These are phyloP conservation scores for Troides aeacus DNA, from an alignment of 2,888 invertebrate genomes.

Conservation along the genomic window DNA sequence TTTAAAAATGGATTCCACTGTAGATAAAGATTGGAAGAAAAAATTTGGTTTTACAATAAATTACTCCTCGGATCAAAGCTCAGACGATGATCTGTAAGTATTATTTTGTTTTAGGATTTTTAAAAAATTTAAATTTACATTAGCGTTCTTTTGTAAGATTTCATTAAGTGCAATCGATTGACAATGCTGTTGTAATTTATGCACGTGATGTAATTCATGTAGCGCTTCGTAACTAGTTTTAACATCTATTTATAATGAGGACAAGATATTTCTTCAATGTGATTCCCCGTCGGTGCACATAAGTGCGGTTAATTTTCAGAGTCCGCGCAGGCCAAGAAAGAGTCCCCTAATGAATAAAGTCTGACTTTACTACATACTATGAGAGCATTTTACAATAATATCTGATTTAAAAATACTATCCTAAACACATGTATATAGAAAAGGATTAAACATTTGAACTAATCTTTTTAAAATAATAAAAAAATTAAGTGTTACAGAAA, in stretches of 20 bases:
- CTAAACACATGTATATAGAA: no score
- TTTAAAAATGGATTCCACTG: conserved; percentile 56
- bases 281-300: background rate
- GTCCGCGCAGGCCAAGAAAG: background rate
- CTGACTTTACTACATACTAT: no score
- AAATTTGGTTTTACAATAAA: conserved; percentile 74
- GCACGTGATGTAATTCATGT: background rate
- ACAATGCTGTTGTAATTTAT: background rate
- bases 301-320: no score
- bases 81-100: conserved; percentile 75
- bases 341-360: background rate
- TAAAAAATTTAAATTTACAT: background rate
- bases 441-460: no score
- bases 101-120: background rate
- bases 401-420: no score
- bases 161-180: background rate
- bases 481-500: no score
- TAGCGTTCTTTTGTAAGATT: background rate
- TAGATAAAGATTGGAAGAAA: conserved; percentile 73
- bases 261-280: background rate
- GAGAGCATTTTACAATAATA: no score
- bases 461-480: no score
- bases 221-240: background rate
- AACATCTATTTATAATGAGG: background rate
- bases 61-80: conserved; percentile 70